Conservation (phyloP, 53 echinoderm and acorn worm genomes). For the Glandiceps talaboti region DNA sequence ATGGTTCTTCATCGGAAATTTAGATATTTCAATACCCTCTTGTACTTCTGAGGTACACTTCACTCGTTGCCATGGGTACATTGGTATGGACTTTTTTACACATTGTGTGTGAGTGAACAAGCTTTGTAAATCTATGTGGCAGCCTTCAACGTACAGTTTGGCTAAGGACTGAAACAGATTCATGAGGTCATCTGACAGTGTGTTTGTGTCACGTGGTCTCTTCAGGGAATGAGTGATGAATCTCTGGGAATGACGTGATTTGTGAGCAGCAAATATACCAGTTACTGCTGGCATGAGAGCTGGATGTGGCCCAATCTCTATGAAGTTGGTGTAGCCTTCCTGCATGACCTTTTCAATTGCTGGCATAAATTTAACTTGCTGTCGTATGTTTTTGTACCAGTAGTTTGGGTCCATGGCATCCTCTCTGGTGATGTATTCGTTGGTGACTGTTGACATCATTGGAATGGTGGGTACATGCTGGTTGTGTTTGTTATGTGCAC, state of each 20-base stretch:
- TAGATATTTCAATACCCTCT: constrained; percentile 56
- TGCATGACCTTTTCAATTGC: constrained; percentile 64
- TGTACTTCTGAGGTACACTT: constrained; percentile 59
- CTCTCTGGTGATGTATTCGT: constrained; percentile 51
- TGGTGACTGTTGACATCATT: constrained; percentile 79
- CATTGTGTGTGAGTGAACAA: constrained; percentile 53
- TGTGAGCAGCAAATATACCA: constrained; percentile 42
- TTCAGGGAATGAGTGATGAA: constrained; percentile 75
- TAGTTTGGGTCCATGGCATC: constrained; percentile 59
- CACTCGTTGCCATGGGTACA: constrained; percentile 88
- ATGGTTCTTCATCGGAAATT: constrained; percentile 66
- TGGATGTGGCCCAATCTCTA: constrained; percentile 88
- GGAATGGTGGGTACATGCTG: constrained; percentile 62
- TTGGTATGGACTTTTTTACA: constrained; percentile 78
- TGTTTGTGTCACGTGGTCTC: constrained; percentile 67
- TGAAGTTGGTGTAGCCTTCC: constrained; percentile 80
- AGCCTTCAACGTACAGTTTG: constrained; percentile 82
- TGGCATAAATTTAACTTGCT: constrained; percentile 60
- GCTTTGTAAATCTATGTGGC: constrained; percentile 52
- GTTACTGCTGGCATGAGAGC: constrained; percentile 64
- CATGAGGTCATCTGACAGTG: constrained; percentile 72
- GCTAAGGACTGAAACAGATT: constrained; percentile 69
- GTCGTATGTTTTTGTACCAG: constrained; percentile 90
- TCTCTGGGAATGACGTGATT: constrained; percentile 26
- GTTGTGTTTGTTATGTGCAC: constrained; percentile 22